These are phyloP conservation scores for Onychorhynchus coronatus DNA, from an alignment of 2,113 vertebrate genomes.

Conservation along the genomic window DNA sequence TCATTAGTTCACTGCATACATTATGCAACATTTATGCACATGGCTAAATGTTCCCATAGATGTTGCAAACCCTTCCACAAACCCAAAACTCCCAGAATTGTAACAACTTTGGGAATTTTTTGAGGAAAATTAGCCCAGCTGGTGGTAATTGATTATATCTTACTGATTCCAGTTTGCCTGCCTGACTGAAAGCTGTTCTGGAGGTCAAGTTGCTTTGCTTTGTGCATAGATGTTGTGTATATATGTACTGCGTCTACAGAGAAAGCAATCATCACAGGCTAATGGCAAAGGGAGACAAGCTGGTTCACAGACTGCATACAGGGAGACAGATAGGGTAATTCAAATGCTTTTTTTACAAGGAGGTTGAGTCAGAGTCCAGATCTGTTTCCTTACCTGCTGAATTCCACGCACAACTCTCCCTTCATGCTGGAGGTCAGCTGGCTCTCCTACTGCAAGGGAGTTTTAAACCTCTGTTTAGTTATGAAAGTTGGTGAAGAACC, in stretches of 20 bases:
- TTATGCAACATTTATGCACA: not conserved
- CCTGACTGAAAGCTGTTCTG: not conserved
- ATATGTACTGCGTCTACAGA: accelerated
- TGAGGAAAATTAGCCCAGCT: not conserved
- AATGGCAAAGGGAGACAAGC: not conserved
- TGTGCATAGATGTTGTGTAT: not conserved
- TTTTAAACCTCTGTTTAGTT: not conserved
- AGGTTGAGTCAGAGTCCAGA: not conserved
- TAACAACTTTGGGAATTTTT: not conserved
- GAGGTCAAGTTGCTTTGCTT: not conserved
- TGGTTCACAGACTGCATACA: not conserved
- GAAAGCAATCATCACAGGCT: not conserved
- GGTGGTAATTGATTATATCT: not conserved
- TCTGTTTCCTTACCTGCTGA: not conserved
- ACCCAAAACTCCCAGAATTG: not conserved
- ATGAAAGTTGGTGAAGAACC: accelerated
- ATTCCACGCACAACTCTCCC: not conserved
- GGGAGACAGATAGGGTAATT: not conserved
- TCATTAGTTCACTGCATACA: not conserved
- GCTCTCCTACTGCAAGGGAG: not conserved
- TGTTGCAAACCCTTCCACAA: not conserved
- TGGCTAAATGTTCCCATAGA: not conserved
- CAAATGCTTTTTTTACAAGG: not conserved
- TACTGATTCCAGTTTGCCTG: not conserved
- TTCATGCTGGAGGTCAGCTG: not conserved